These are phyloP conservation scores for Dorcus hopei DNA, from an alignment of 2,888 invertebrate species.

Conservation along the genomic window DNA sequence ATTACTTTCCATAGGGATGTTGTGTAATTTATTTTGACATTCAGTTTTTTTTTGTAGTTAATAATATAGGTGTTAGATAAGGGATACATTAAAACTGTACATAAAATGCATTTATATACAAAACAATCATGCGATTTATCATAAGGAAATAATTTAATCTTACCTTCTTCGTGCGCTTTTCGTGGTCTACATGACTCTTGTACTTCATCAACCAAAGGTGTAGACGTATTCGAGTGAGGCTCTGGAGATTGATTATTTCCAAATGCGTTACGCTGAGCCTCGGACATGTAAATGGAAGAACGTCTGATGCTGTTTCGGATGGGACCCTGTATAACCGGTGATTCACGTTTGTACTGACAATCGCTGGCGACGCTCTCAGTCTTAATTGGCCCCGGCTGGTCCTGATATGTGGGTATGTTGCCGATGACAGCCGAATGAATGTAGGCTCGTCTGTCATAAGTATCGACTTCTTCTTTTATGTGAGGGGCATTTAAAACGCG, in stretches of 20 bases:
- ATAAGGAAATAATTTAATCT: conserved; percentile 7
- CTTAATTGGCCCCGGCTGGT: conserved; percentile 35
- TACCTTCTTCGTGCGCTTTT: conserved; percentile 55
- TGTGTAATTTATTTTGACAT: too few relatives aligned
- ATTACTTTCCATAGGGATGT: too few relatives aligned
- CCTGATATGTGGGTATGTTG: conserved; percentile 30
- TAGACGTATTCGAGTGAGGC: conserved; percentile 67
- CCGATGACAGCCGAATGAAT: conserved; percentile 34
- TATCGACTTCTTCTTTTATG: conserved; percentile 44
- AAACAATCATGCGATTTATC: not conserved
- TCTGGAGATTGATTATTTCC: conserved; percentile 52
- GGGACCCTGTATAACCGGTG: conserved; percentile 53
- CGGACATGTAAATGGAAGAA: conserved; percentile 21
- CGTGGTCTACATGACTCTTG: conserved; percentile 47
- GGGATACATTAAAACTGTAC: not conserved
- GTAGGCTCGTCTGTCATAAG: conserved; percentile 36
- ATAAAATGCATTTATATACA: not conserved
- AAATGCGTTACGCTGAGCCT: conserved; percentile 16
- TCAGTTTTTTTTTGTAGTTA: too few relatives aligned
- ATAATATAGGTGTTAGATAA: too few relatives aligned
- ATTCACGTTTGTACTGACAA: conserved; percentile 50
- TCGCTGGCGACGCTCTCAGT: conserved; percentile 33
- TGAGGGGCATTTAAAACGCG: conserved; percentile 58
- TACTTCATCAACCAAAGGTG: conserved; percentile 60
- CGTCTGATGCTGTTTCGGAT: conserved; percentile 49